Conservation (phyloP, 2,797 vertebrate genomes). For the Typhlichthys subterraneus region DNA sequence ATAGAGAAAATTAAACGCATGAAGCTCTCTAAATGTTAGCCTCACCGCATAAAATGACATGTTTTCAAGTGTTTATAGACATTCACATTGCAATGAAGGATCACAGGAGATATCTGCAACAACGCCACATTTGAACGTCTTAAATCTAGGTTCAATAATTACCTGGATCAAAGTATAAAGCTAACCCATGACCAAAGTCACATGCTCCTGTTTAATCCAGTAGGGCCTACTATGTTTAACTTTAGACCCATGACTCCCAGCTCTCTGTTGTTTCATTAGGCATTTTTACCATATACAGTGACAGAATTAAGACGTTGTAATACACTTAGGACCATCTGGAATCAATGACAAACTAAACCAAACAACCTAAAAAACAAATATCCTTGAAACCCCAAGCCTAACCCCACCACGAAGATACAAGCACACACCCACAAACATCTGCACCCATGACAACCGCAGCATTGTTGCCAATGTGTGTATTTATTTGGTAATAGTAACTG, state of each 20-base stretch:
- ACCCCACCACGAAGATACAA: slow-evolving; percentile 31
- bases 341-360: slow-evolving; percentile 21
- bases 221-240: not conserved
- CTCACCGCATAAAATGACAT: slow-evolving; percentile 20
- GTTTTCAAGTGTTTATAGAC: slow-evolving; percentile 24
- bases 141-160: too few species aligned
- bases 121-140: too few species aligned
- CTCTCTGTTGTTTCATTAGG: not conserved
- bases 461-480: slow-evolving; percentile 22
- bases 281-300: not conserved
- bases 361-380: slow-evolving; percentile 2
- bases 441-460: slow-evolving; percentile 27
- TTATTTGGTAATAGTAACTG: not conserved
- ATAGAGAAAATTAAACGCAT: slow-evolving; percentile 42
- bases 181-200: slow-evolving; percentile 15
- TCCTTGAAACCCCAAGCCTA: slow-evolving; percentile 10
- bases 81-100: slow-evolving; percentile 1
- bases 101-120: too few species aligned
- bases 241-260: not conserved
- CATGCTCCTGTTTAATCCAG: slow-evolving; percentile 3
- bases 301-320: not conserved
- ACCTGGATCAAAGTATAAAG: too few species aligned
- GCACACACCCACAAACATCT: slow-evolving; percentile 27
- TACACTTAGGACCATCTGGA: slow-evolving; percentile 28
- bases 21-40: slow-evolving; percentile 22